Conservation (phyloP, 2,797 vertebrate species). For the Pseudochirops corinnae region DNA sequence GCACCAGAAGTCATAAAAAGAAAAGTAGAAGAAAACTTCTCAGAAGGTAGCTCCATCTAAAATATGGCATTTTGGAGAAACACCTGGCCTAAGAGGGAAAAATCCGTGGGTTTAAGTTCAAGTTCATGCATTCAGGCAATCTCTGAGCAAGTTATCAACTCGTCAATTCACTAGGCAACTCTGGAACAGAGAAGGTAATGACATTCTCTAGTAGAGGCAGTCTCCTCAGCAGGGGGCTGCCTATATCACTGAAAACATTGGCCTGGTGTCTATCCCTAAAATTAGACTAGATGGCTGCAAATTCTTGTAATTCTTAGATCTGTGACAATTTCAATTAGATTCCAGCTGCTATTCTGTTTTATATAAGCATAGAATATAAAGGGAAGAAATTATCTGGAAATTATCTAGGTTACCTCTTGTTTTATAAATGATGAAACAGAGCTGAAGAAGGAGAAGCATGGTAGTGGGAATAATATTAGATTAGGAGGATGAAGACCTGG, state of each 20-base stretch:
- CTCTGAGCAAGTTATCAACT: not conserved
- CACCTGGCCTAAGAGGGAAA: not conserved
- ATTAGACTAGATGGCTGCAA: not conserved
- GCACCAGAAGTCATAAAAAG: not conserved
- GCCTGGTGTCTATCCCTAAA: not conserved
- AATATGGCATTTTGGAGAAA: not conserved
- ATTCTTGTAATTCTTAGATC: not conserved
- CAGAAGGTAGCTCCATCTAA: not conserved
- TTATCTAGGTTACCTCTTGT: not conserved
- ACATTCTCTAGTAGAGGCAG: not conserved
- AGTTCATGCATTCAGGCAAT: not conserved
- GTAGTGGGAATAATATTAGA: not conserved
- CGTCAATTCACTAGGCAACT: not conserved
- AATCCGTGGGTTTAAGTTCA: not conserved
- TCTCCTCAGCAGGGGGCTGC: not conserved
- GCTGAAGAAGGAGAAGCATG: not conserved
- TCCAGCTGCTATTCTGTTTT: not conserved
- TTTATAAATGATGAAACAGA: not conserved
- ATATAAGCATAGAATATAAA: not conserved
- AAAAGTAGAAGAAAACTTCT: not conserved
- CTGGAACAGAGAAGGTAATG: not conserved
- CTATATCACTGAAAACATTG: not conserved
- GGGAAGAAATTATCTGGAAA: not conserved
- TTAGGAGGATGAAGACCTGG: not conserved
- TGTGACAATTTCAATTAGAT: not conserved